Evolutionary conservation across 2,113 vertebrate genomes (phyloP), one percentile per base, ranked within the genome.

Genomic region (Sorex fumeus): DNA sequence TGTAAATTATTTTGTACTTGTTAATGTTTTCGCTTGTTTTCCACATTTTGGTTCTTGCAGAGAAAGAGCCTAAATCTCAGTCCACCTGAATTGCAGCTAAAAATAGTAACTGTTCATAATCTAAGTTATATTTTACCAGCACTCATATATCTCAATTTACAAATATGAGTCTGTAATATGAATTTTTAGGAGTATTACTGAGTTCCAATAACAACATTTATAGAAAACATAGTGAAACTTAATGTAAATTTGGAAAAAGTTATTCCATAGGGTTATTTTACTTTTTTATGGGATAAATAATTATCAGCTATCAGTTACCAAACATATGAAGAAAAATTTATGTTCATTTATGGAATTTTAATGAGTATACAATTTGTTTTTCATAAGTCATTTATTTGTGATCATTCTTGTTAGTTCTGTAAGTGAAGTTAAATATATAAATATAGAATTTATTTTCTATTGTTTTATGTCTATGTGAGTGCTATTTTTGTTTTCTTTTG

Each of bases 301-400:
- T 93, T 91, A 47, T 23, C 34, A 84, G 4, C 1, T 74, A 23
- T 95, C 50, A 74, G 6, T 96, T 91, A 72, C 45, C 21, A 95
- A 88, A 12, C 3, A 53, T 9, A 81, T 85, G 2, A 70, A 53
- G 6, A 64, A 81, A 67, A 25, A 2, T 78, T 85, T 66, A 50
- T 85, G 87, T 72, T 40, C 93, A 13, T 84, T 88, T 16, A 53
- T 34, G 23, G 30, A 69, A 64, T 80, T 86, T 88, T 94, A 87
- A 53, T 72, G 47, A 64, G 40, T 43, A 86, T 90, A 86, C 6
- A 64, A 62, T 67, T 80, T 13, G 45, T 93, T 92, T 78, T 89
- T 92, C 91, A 90, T 94, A 85, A 89, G 43, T 91, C 70, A 60
- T 84, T 85, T 95, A 75, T 95, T 94, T 93, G 72, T 95, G 92